Evolutionary conservation across 2,888 invertebrate species (phyloP).

Genomic region (Horisme vitalbata): DNA sequence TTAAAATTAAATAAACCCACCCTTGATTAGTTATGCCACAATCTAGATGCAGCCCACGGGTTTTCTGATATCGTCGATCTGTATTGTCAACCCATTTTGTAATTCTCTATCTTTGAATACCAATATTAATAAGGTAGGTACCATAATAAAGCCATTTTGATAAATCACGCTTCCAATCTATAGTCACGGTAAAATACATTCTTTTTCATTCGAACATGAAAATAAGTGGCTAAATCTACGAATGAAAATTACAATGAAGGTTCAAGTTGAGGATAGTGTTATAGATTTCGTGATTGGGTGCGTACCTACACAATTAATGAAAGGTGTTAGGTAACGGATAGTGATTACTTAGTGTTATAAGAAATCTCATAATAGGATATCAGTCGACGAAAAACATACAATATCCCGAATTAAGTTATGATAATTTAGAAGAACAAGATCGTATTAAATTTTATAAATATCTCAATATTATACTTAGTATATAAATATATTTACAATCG

Average conservation of each 20-base stretch:
- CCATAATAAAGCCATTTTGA: constrained; percentile 1
- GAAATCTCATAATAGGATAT: constrained; percentile 50
- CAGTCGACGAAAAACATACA: constrained; percentile 63
- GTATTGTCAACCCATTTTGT: no score
- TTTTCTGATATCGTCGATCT: no score
- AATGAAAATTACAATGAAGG: constrained; percentile 26
- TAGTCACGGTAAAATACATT: constrained; percentile 13
- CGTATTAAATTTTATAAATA: constrained; percentile 82
- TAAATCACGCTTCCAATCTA: constrained; percentile 21
- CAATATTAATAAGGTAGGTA: no score
- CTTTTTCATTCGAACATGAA: constrained; percentile 8
- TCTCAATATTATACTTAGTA: constrained; percentile 61
- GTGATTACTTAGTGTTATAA: constrained; percentile 51
- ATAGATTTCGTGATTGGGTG: constrained; percentile 29
- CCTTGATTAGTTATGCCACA: no score
- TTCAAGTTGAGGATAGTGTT: constrained; percentile 25
- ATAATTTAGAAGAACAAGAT: constrained; percentile 80
- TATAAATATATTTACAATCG: constrained; percentile 82
- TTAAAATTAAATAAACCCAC: no score
- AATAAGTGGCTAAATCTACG: constrained; percentile 19
- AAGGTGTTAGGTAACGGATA: constrained; percentile 18
- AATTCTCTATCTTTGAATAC: no score
- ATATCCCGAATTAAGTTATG: constrained; percentile 67
- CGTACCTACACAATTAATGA: constrained; percentile 26
- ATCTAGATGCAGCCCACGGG: no score